Base-by-base conservation (phyloP, 1,140 invertebrate genomes). In the Pinna nobilis region DNA sequence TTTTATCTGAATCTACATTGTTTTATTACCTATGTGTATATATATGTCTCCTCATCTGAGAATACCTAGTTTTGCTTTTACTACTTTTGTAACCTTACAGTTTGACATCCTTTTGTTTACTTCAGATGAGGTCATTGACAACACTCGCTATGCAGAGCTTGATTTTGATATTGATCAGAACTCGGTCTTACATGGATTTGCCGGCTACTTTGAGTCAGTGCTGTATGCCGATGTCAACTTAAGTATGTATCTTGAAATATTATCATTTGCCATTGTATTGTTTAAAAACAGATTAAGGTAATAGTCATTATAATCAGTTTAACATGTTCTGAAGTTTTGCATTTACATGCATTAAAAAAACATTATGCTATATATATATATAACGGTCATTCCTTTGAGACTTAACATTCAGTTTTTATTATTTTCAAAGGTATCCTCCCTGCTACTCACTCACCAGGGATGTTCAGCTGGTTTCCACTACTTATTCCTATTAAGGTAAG, bases 401-500 rank as follows among this genome's bases (percentile, higher is more conserved):
- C n/a, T n/a, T n/a, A n/a, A n/a, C n/a, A n/a, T n/a, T n/a, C n/a
- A n/a, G n/a, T n/a, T n/a, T n/a, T n/a, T n/a, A n/a, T n/a, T n/a
- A n/a, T n/a, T n/a, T n/a, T 64, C 76, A 23, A 61, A 90, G 90
- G 90, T 86, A 99, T 97, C 84, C 92, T 95, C 77, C 97, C 97
- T 4, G 89, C 92, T 20, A 96, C 94, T 5, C 94, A 97, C 86
- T 96, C 96, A 39, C 91, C 91, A 3, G 94, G 94, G 83, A 97
- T 99, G 95, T 95, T 97, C 79, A 97, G 96, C 77, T 99, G 98
- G 98, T 99, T 99, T 87, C 97, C 97, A 15, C 95, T 98, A 63
- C 95, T 95, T 76, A 98, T 98, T 86, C 97, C 97, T 32, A 92
- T 98, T 23, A 86, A 80, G 79, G 88, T 88, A 79, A 79, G 85